These are phyloP conservation scores for Drosophila fulvimacula DNA, from an alignment of 2,888 invertebrate genomes.

Conservation along the genomic window DNA sequence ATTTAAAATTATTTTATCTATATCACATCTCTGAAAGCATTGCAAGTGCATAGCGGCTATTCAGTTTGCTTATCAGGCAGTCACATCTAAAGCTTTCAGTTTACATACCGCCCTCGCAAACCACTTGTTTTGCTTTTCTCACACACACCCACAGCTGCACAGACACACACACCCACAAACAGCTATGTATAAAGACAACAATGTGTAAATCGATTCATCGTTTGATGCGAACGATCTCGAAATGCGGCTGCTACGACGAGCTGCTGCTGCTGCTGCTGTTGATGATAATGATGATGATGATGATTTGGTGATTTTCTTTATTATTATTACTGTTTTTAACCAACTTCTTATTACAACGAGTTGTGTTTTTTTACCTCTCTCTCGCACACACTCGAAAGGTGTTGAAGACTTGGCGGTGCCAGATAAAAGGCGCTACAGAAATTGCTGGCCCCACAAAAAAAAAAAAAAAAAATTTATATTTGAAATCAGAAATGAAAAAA, in stretches of 20 bases:
- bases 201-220: slow-evolving; percentile 80
- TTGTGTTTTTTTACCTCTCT: slow-evolving; percentile 51
- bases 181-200: slow-evolving; percentile 55
- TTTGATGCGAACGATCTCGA: slow-evolving; percentile 64
- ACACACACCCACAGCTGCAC: slow-evolving; percentile 20
- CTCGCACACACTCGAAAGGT: slow-evolving; percentile 70
- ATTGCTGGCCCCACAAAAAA: slow-evolving; percentile 58
- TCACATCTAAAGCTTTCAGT: slow-evolving; percentile 20
- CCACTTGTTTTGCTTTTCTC: slow-evolving; percentile 40
- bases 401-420: slow-evolving; percentile 80
- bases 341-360: slow-evolving; percentile 80
- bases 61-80: slow-evolving; percentile 12
- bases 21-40: background rate
- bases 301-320: slow-evolving; percentile 81
- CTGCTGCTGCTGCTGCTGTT: slow-evolving; percentile 33
- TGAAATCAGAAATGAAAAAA: slow-evolving; percentile 20
- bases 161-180: slow-evolving; percentile 8
- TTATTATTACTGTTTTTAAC: slow-evolving; percentile 81
- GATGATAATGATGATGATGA: slow-evolving; percentile 74
- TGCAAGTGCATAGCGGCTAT: background rate
- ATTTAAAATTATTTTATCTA: background rate
- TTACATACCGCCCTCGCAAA: slow-evolving; percentile 45
- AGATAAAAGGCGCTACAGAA: slow-evolving; percentile 77
- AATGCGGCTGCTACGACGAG: slow-evolving; percentile 35
- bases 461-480: slow-evolving; percentile 1